Base-by-base conservation (phyloP, 2,888 invertebrate genomes). In the Drosophila neotestacea region DNA sequence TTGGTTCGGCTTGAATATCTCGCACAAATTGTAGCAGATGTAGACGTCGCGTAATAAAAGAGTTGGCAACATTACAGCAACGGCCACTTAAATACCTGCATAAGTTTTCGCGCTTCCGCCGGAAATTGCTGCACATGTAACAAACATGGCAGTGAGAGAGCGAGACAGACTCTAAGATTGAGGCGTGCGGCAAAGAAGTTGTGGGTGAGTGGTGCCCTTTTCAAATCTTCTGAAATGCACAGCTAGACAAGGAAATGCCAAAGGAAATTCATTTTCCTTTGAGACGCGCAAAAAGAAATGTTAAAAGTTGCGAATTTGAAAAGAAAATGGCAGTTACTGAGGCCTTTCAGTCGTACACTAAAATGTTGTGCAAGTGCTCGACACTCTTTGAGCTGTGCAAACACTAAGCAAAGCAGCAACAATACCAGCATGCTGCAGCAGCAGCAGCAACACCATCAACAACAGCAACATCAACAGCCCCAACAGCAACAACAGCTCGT, bases 81-180 rank as follows among this genome's bases (percentile, higher is more conserved):
- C 54, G 58, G 70, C 85, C 74, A 88, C 77, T 87, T 87, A 84
- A 88, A 88, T 88, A 84, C 89, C 89, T 81, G 85, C 59, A 59
- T 71, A 84, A 87, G 73, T 81, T 79, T 84, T 71, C 73, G 77
- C 75, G 75, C 87, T 84, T 87, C 85, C 85, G 79, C 70, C 87
- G 89, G 89, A 89, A 81, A 77, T 88, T 76, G 79, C 68, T 64
- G 52, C 63, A 79, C 70, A 71, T 65, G 54, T 59, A 55, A 44
- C 55, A 58, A 58, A 58, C 38, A 58, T 30, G 41, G 39, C 22
- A 32, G 16, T 5, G 16, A 5, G 41, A 6, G 6, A 32, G 27
- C 32, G 50, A 32, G 27, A 28, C 27, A n/a, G 10, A 38, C 16
- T 50, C 13, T 44, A 44, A 11, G 44, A 10, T 6, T 27, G 44